Percentiles rank a stretch among this genome's conserved stretches.
Evolutionary conservation across 2,113 vertebrate species (phyloP).

Genomic region (Dasyurus viverrinus): DNA sequence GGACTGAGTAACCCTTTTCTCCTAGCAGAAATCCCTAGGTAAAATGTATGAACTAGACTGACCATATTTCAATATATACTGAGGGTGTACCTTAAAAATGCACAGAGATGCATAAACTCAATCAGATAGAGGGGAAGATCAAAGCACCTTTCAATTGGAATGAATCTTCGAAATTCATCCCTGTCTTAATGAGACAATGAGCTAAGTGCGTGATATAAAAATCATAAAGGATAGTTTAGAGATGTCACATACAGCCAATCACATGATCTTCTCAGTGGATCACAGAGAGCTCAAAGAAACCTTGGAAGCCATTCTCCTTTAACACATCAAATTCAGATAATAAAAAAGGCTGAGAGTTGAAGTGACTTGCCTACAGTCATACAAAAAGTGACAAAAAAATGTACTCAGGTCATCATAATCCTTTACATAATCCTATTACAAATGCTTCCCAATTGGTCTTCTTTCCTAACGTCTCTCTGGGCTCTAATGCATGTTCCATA

Average conservation of each 20-base stretch:
- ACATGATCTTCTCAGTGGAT: background rate
- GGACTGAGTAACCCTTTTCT: constrained; percentile 83
- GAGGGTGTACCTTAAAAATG: constrained; percentile 30
- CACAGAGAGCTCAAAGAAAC: background rate
- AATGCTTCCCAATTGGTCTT: background rate
- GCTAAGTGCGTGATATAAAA: background rate
- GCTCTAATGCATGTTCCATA: background rate
- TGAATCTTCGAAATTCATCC: background rate
- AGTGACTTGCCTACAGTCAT: background rate
- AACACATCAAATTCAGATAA: background rate
- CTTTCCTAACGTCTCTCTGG: background rate
- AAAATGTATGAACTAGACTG: constrained; percentile 83
- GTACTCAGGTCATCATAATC: background rate
- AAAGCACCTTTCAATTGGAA: background rate
- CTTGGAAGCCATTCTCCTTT: background rate
- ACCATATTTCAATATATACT: constrained; percentile 62
- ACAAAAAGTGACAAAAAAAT: background rate
- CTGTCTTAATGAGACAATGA: background rate
- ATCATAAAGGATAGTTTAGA: background rate
- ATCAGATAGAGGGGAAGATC: background rate
- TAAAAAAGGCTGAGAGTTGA: background rate
- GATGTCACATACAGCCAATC: background rate
- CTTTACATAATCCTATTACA: background rate
- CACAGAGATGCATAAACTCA: background rate
- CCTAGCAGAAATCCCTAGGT: constrained; percentile 80